Conservation (phyloP, 2,888 invertebrate genomes). For the Therioaphis trifolii region DNA sequence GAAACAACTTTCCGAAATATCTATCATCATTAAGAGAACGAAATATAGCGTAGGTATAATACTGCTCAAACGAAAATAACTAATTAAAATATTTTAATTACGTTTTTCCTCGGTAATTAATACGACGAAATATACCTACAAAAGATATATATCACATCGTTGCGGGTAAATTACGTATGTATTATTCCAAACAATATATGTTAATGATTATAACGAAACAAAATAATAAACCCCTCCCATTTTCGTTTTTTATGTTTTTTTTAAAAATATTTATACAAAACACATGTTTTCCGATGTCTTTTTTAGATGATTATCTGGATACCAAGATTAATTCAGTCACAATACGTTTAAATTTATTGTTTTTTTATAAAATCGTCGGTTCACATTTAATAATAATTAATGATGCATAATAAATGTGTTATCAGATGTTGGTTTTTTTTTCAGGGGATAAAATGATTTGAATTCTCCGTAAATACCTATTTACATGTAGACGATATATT, state of each 20-base stretch:
- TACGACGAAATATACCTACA: background rate
- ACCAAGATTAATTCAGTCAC: constrained; percentile 16
- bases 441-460: background rate
- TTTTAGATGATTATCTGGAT: constrained; percentile 24
- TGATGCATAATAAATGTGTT: constrained; percentile 29
- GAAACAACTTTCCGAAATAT: no score
- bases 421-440: background rate
- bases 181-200: background rate
- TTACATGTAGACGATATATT: background rate
- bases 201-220: background rate
- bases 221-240: background rate
- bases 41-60: no score
- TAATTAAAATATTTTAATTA: background rate
- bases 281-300: constrained; percentile 32
- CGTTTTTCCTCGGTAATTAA: background rate
- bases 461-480: background rate
- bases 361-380: constrained; percentile 11
- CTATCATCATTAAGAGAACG: no score
- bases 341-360: constrained; percentile 26
- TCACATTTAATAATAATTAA: constrained; percentile 3
- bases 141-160: background rate
- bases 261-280: background rate
- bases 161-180: background rate
- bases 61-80: no score
- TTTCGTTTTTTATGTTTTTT: background rate